These are phyloP conservation scores for Eurytemora carolleeae DNA, from an alignment of 1,140 invertebrate species.

Conservation along the genomic window DNA sequence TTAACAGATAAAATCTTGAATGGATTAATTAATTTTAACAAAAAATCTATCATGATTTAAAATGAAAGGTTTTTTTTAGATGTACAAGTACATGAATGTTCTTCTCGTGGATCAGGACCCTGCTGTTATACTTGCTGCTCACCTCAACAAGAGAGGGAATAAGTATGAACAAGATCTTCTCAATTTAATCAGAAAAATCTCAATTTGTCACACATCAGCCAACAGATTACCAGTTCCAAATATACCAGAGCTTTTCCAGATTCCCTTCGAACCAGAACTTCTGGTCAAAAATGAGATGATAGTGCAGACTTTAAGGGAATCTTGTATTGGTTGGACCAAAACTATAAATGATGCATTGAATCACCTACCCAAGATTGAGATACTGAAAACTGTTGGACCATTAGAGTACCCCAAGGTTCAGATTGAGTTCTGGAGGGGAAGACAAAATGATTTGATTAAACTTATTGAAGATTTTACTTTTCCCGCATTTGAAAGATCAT, in stretches of 20 bases:
- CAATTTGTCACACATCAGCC: background rate
- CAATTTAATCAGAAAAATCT: background rate
- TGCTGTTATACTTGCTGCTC: background rate
- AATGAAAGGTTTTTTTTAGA: too few relatives aligned
- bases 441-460: background rate
- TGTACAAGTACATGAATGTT: background rate
- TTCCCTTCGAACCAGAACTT: background rate
- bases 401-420: background rate
- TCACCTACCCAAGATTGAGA: background rate
- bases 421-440: background rate
- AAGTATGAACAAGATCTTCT: background rate
- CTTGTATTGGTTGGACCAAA: background rate
- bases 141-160: background rate
- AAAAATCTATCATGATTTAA: too few relatives aligned
- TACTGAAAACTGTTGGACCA: background rate
- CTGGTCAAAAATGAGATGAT: background rate
- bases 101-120: background rate
- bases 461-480: background rate
- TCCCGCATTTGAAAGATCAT: background rate
- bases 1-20: too few relatives aligned
- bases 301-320: background rate
- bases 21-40: too few relatives aligned
- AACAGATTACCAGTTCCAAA: background rate
- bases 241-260: background rate
- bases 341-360: background rate